phyloP scores from a whole-genome alignment of 2,888 invertebrate species.

The Aphelenchoides bicaudatus region DNA sequence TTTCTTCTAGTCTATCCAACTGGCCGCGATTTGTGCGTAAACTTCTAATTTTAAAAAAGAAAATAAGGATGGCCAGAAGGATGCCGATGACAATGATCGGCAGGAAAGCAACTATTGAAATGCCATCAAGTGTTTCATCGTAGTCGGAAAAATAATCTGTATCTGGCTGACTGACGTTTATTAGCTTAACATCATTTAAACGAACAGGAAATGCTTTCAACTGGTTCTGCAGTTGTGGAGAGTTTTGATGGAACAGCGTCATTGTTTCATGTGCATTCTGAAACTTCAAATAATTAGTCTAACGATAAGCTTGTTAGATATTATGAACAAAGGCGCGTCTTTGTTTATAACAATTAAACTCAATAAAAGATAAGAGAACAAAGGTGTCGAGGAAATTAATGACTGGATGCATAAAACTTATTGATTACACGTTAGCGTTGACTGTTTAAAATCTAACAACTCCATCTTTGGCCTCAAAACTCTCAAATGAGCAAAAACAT shows the following conservation, averaged over 20 bases:
- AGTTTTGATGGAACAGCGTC: conserved; percentile 44
- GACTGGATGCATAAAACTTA: too few species aligned
- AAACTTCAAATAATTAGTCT: too few species aligned
- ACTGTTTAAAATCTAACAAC: too few species aligned
- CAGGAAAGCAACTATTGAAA: conserved; percentile 40
- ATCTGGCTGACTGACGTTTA: conserved; percentile 19
- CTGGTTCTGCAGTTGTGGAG: conserved; percentile 25
- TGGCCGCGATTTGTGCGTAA: conserved; percentile 35
- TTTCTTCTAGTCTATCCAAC: conserved; percentile 15
- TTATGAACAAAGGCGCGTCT: too few species aligned
- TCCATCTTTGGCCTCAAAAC: too few species aligned
- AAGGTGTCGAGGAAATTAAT: too few species aligned
- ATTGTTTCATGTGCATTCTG: too few species aligned
- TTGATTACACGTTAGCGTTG: too few species aligned
- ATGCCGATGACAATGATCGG: conserved; percentile 38
- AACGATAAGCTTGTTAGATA: too few species aligned
- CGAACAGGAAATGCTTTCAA: conserved; percentile 19
- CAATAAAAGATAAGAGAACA: too few species aligned
- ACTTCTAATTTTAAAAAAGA: conserved; percentile 33
- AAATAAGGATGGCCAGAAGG: conserved; percentile 33
- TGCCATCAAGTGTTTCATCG: conserved; percentile 21
- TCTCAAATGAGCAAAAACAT: too few species aligned
- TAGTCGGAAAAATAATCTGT: conserved; percentile 5
- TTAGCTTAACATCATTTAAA: conserved; percentile 17
- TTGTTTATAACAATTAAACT: too few species aligned